A percentile compares a stretch with the other conserved stretches of the same genome.
These are phyloP conservation scores for Epinotia bilunana DNA, from an alignment of 2,888 invertebrate genomes.

Conservation along the genomic window DNA sequence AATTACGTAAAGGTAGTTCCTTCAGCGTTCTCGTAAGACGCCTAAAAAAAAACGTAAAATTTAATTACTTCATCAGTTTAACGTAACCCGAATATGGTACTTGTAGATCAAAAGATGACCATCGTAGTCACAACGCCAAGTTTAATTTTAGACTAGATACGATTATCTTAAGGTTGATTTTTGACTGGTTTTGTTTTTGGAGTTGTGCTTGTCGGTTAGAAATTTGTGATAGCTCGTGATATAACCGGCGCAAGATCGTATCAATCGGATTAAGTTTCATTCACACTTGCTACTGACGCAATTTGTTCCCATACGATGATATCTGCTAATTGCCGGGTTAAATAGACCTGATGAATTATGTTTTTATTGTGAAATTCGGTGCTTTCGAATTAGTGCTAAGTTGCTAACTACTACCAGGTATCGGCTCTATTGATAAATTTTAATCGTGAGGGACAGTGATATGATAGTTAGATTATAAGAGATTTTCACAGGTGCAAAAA, in stretches of 20 bases:
- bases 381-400: conserved; percentile 8
- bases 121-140: background rate
- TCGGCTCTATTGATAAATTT: background rate
- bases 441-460: too few species aligned
- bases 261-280: conserved; percentile 66
- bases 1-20: conserved; percentile 42
- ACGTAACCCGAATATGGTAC: conserved; percentile 47
- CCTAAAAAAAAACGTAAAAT: conserved; percentile 35
- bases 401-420: background rate
- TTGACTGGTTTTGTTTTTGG: background rate
- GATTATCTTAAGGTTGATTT: background rate
- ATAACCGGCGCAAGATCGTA: conserved; percentile 54
- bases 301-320: conserved; percentile 65
- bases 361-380: conserved; percentile 40
- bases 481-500: too few species aligned
- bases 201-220: background rate
- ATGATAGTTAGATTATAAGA: too few species aligned
- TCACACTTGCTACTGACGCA: conserved; percentile 66
- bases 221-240: conserved; percentile 46
- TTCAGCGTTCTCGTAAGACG: conserved; percentile 28
- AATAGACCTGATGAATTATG: conserved; percentile 44
- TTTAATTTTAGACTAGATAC: background rate
- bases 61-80: conserved; percentile 51
- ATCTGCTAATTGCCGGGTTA: conserved; percentile 43
- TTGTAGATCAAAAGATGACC: conserved; percentile 20